These are phyloP conservation scores for Cactoblastis cactorum DNA, from an alignment of 2,888 invertebrate genomes.

Conservation along the genomic window DNA sequence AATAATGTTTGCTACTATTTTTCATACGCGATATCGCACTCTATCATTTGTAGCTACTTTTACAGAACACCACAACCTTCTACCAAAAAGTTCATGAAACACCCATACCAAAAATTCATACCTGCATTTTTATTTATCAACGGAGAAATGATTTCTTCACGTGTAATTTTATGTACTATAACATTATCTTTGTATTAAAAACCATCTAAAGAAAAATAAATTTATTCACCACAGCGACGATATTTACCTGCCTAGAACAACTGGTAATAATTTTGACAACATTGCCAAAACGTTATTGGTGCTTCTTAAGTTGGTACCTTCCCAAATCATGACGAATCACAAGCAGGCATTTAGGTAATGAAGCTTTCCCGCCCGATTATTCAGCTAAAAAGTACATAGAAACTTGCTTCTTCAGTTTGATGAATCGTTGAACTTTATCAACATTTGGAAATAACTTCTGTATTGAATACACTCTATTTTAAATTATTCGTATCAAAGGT, in stretches of 20 bases:
- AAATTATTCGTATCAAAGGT: no score
- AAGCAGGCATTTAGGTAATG: constrained; percentile 44
- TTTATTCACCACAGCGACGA: constrained; percentile 58
- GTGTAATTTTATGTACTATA: constrained; percentile 45
- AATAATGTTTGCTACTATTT: constrained; percentile 40
- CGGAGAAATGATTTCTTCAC: constrained; percentile 35
- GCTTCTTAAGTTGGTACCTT: constrained; percentile 60
- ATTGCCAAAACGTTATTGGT: constrained; percentile 55
- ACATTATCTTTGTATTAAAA: constrained; percentile 49
- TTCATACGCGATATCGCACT: constrained; percentile 67
- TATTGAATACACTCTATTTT: no score
- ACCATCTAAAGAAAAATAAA: constrained; percentile 67
- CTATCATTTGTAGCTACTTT: constrained; percentile 74
- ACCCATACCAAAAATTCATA: constrained; percentile 46
- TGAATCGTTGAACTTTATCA: neutral
- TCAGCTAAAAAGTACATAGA: constrained; percentile 43
- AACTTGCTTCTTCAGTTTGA: constrained; percentile 31
- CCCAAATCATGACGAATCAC: constrained; percentile 57
- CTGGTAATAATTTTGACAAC: constrained; percentile 76
- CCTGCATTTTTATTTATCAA: constrained; percentile 48
- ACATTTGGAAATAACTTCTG: neutral
- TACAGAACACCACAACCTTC: constrained; percentile 69
- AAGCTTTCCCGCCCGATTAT: constrained; percentile 72
- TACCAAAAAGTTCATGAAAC: constrained; percentile 71
- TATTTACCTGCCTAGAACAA: constrained; percentile 74